phyloP scores from a whole-genome alignment of 2,113 vertebrate genomes.

The Ondatra zibethicus region DNA sequence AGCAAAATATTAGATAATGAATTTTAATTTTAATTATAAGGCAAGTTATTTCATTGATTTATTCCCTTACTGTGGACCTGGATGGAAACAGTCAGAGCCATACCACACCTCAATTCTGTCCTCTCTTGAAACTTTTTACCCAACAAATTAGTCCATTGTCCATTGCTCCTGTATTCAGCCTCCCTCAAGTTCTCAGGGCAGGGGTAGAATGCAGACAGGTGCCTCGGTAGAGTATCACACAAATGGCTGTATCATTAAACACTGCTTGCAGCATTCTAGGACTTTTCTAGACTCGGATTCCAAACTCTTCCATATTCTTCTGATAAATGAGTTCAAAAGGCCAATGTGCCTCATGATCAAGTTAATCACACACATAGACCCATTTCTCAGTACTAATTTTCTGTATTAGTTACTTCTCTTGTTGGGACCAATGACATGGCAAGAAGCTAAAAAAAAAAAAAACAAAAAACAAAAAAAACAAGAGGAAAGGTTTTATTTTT shows the following conservation, averaged over 20 bases:
- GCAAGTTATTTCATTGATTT: constrained; percentile 24
- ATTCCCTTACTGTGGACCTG: background rate
- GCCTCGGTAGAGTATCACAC: background rate
- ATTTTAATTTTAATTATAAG: background rate
- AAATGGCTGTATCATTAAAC: background rate
- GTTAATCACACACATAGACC: background rate
- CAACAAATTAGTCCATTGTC: background rate
- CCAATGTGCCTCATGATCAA: background rate
- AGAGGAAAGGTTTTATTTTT: background rate
- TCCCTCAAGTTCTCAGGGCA: background rate
- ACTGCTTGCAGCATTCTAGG: background rate
- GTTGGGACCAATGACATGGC: background rate
- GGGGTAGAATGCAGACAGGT: background rate
- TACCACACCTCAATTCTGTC: background rate
- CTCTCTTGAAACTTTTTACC: background rate
- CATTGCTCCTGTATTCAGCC: background rate
- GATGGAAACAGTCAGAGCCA: background rate
- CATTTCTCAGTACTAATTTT: background rate
- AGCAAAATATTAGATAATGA: constrained; percentile 22
- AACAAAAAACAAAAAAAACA: no score
- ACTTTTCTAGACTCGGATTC: background rate
- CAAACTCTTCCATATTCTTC: background rate
- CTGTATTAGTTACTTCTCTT: background rate
- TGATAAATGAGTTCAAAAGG: background rate
- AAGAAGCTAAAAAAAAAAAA: background rate